These are phyloP conservation scores for Nylanderia fulva DNA, from an alignment of 1,140 invertebrate genomes.

Conservation along the genomic window DNA sequence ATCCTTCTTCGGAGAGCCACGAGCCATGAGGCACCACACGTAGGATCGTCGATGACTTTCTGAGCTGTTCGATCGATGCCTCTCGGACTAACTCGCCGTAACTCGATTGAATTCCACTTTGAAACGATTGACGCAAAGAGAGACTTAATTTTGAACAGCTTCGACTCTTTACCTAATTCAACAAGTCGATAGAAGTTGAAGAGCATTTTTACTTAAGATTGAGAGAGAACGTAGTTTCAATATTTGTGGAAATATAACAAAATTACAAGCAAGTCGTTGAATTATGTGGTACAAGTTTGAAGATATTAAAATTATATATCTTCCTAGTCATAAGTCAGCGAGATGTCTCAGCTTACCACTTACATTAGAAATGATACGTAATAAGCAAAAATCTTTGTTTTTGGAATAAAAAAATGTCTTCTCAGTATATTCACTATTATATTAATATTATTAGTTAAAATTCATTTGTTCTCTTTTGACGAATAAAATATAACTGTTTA, in stretches of 20 bases:
- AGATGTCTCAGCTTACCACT: background rate
- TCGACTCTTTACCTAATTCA: slow-evolving; percentile 26
- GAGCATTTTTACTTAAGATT: background rate
- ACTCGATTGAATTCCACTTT: slow-evolving; percentile 81
- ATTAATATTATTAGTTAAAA: background rate
- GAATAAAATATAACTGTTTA: background rate
- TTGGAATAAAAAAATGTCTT: background rate
- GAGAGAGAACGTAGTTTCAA: background rate
- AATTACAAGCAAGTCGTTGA: background rate
- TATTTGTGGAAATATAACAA: background rate
- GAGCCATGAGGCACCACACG: slow-evolving; percentile 72
- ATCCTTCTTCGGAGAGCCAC: slow-evolving; percentile 68
- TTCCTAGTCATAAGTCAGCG: background rate
- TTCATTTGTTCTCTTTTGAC: background rate
- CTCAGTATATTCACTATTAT: background rate
- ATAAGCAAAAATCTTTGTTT: background rate
- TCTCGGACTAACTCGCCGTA: slow-evolving; percentile 76
- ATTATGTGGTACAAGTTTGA: background rate
- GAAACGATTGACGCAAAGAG: slow-evolving; percentile 60
- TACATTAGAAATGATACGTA: background rate
- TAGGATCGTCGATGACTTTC: slow-evolving; percentile 72
- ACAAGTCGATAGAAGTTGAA: background rate
- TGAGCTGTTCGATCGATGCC: slow-evolving; percentile 80
- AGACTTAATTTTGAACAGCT: slow-evolving; percentile 38
- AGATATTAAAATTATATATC: background rate